Percentiles rank a stretch among this genome's conserved stretches.
These are phyloP conservation scores for Caranx melampygus DNA, from an alignment of 2,113 vertebrate species.

Conservation along the genomic window DNA sequence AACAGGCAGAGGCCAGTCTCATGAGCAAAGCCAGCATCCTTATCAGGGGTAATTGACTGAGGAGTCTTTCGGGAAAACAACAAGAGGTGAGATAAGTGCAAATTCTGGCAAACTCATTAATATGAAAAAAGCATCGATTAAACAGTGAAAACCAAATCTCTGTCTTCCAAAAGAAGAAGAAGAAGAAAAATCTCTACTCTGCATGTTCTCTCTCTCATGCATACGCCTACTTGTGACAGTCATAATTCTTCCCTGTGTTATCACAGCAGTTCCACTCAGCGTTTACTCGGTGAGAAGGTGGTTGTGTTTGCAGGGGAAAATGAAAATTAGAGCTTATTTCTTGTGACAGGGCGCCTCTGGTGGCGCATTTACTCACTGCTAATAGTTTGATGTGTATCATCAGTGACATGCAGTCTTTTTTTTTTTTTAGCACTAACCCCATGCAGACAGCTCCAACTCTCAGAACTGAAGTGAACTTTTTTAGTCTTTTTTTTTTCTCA, in stretches of 20 bases:
- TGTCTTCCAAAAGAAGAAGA: conserved; percentile 20
- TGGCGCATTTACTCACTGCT: conserved; percentile 70
- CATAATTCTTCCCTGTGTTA: conserved; percentile 34
- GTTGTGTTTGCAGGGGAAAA: conserved; percentile 54
- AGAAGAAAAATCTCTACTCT: background rate
- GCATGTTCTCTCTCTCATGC: background rate
- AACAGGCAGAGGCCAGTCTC: conserved; percentile 64
- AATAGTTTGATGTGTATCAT: conserved; percentile 60
- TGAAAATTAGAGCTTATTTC: conserved; percentile 66
- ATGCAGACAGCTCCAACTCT: conserved; percentile 33
- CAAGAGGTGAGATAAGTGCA: conserved; percentile 73
- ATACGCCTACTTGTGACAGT: background rate
- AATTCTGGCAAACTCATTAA: conserved; percentile 68
- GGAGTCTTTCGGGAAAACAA: conserved; percentile 60
- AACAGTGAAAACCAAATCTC: conserved; percentile 40
- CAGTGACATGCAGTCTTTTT: conserved; percentile 46
- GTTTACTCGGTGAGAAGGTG: conserved; percentile 11
- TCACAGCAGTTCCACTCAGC: conserved; percentile 37
- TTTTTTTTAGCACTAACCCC: conserved; percentile 23
- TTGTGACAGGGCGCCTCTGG: conserved; percentile 79
- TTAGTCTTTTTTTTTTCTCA: conserved; percentile 26
- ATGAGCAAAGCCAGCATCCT: conserved; percentile 60
- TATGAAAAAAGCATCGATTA: conserved; percentile 74
- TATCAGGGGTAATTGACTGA: conserved; percentile 69
- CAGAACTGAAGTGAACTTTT: conserved; percentile 20